Evolutionary conservation across 35 echinoderm and acorn worm genomes (phyloP).

Genomic region (Holothuria glaberrima): DNA sequence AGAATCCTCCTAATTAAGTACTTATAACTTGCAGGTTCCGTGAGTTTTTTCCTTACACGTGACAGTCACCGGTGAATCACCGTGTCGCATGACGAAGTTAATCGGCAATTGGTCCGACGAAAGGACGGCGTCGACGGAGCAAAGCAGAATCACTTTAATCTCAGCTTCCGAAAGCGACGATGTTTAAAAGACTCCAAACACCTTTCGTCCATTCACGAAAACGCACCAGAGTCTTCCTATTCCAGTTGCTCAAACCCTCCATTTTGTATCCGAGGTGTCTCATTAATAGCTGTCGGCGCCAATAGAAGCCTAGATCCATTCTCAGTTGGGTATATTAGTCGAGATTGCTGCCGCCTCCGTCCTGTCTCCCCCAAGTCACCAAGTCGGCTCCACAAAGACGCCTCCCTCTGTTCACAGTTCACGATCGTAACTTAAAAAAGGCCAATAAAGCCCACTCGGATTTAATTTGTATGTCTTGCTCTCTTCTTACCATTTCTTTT

Average conservation of each 20-base stretch:
- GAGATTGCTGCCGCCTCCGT: neutral
- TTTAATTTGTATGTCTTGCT: slow-evolving; percentile 40
- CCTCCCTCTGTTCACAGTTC: neutral
- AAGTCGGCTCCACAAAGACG: slow-evolving; percentile 8
- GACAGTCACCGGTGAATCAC: too few species aligned
- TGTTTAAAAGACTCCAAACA: neutral
- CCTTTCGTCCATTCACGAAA: neutral
- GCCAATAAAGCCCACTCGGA: slow-evolving; percentile 34
- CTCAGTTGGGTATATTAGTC: slow-evolving; percentile 22
- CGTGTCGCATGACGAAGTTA: neutral
- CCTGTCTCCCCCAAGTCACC: slow-evolving; percentile 14
- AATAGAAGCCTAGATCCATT: slow-evolving; percentile 11
- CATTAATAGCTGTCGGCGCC: slow-evolving; percentile 25
- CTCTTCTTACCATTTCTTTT: slow-evolving; percentile 39
- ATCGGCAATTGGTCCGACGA: neutral
- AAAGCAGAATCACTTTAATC: neutral
- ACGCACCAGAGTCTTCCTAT: neutral
- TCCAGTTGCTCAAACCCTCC: neutral
- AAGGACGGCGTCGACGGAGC: neutral
- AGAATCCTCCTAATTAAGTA: too few species aligned
- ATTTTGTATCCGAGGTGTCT: neutral
- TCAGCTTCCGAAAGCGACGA: neutral
- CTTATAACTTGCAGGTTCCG: too few species aligned
- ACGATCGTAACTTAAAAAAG: slow-evolving; percentile 33
- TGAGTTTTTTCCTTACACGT: too few species aligned